Conservation (phyloP, 2,113 vertebrate genomes). For the Pachyramphus minor region DNA sequence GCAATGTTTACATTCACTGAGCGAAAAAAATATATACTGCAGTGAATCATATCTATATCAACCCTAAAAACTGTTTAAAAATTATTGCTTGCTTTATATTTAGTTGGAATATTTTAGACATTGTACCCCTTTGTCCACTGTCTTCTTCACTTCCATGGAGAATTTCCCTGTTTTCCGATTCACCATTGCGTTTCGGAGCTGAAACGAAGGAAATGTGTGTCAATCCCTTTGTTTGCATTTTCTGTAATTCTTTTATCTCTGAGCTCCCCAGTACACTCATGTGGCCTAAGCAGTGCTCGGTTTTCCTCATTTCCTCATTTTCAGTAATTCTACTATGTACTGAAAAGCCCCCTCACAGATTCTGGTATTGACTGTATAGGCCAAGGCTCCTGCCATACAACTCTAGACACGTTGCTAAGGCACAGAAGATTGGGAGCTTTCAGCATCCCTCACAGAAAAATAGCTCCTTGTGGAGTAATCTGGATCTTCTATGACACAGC, state of each 20-base stretch:
- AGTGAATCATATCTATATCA: constrained; percentile 19
- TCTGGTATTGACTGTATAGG: neutral
- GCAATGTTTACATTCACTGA: neutral
- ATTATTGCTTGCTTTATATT: constrained; percentile 46
- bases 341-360: neutral
- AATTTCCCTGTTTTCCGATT: constrained; percentile 96
- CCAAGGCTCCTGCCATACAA: neutral
- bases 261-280: neutral
- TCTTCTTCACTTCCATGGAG: constrained; percentile 98
- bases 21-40: neutral
- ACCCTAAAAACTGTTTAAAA: constrained; percentile 31
- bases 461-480: neutral
- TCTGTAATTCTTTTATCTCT: neutral
- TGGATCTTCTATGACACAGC: neutral
- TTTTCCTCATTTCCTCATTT: neutral
- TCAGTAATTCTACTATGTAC: neutral
- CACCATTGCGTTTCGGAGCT: constrained; percentile 98
- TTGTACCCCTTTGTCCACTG: constrained; percentile 96
- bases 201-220: neutral
- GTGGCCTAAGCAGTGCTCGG: neutral
- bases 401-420: neutral
- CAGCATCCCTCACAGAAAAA: neutral
- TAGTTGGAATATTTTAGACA: constrained; percentile 54
- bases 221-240: neutral
- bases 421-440: neutral